Conservation (phyloP, 2,113 vertebrate genomes). For the Monopterus albus region DNA sequence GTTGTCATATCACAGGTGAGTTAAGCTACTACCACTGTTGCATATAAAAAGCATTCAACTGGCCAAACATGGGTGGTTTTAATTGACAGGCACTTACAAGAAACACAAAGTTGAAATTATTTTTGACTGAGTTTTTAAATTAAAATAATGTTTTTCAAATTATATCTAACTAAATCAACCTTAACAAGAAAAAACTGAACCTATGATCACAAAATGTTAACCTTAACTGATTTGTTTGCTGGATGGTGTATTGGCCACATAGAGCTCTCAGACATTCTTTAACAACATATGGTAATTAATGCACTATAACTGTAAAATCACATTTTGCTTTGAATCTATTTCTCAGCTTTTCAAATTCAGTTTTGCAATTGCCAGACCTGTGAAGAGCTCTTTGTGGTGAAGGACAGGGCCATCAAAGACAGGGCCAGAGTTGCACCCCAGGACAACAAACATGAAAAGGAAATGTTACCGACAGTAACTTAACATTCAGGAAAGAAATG, state of each 20-base stretch:
- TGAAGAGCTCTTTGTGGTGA: slow-evolving; percentile 13
- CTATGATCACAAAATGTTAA: neutral
- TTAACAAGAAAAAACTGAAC: too few species aligned
- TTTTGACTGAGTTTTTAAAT: neutral
- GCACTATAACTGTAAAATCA: too few species aligned
- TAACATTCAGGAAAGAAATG: slow-evolving; percentile 45
- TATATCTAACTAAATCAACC: too few species aligned
- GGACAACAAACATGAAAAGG: slow-evolving; percentile 36
- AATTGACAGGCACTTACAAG: neutral
- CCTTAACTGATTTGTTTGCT: neutral
- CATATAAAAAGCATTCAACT: neutral
- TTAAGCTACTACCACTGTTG: neutral
- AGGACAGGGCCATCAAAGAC: slow-evolving; percentile 37
- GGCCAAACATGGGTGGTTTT: neutral
- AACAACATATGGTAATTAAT: neutral
- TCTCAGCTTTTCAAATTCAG: slow-evolving; percentile 2
- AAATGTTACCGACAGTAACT: slow-evolving; percentile 44
- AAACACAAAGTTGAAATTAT: neutral
- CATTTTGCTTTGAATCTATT: neutral
- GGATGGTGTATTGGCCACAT: neutral
- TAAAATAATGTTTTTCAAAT: neutral
- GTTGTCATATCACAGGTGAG: neutral
- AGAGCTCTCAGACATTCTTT: neutral
- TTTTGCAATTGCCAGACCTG: neutral
- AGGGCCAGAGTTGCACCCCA: slow-evolving; percentile 21